Percentiles rank a stretch among this genome's conserved stretches.
Evolutionary conservation across 1,140 invertebrate genomes (phyloP).

Genomic region (Drosophila persimilis): DNA sequence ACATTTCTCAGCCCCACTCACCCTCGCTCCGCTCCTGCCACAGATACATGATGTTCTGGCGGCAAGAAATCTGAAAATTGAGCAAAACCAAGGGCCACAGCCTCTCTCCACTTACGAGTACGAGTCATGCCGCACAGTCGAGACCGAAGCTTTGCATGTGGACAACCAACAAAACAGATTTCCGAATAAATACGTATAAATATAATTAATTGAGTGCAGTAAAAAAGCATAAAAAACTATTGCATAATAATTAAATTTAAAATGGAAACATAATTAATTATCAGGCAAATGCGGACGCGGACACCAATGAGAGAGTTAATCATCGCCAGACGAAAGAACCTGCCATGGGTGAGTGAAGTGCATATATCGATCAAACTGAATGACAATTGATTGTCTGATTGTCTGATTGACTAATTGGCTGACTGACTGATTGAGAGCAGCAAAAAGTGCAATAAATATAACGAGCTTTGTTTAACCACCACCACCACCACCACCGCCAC

Average conservation of each 20-base stretch:
- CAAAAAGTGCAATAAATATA: conserved; percentile 31
- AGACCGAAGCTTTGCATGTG: conserved; percentile 37
- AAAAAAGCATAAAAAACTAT: conserved; percentile 30
- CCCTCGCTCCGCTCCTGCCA: conserved; percentile 39
- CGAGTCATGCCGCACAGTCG: conserved; percentile 29
- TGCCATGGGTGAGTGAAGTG: conserved; percentile 39
- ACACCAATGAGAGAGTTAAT: conserved; percentile 50
- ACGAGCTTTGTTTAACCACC: conserved; percentile 21
- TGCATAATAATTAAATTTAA: conserved; percentile 32
- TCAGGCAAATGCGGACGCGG: conserved; percentile 2
- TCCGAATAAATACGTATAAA: neutral
- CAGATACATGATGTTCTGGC: conserved; percentile 28
- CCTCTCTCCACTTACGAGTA: conserved; percentile 3
- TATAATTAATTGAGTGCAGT: conserved; percentile 8
- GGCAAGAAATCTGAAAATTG: conserved; percentile 62
- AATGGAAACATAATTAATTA: conserved; percentile 58
- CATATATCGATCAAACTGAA: conserved; percentile 33
- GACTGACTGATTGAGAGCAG: conserved; percentile 7
- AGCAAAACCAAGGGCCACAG: conserved; percentile 34
- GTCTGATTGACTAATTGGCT: conserved; percentile 7
- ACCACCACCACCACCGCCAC: neutral
- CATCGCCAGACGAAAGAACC: conserved; percentile 24
- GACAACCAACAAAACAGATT: conserved; percentile 11
- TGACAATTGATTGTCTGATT: conserved; percentile 44
- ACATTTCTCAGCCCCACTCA: neutral